Base-by-base conservation (phyloP, 1,140 invertebrate genomes). In the Eriosoma lanigerum region DNA sequence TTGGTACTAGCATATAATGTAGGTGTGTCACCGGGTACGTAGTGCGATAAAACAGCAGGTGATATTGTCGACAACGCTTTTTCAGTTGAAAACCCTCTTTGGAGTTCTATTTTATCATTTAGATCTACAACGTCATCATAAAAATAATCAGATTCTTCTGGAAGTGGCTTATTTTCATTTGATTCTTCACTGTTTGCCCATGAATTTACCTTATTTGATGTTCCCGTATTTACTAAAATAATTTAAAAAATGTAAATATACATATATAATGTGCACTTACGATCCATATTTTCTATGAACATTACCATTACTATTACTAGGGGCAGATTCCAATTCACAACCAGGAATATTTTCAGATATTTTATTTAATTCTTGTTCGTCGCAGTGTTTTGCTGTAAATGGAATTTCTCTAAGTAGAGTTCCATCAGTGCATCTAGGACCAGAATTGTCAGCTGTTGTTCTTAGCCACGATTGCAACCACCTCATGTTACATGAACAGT, bases 381-480 rank as follows among this genome's bases (percentile, higher is more conserved):
- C 80, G 83, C 93, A 94, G 48, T 93, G 90, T 68, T 89, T 88
- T 81, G 89, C 87, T 4, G 90, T 90, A 70, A 94, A 88, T 66
- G 91, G 88, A 80, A 92, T 89, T 80, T 92, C 90, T 82, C 90
- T 89, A 1, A 94, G 88, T 0, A 92, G 87, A 13, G 89, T 90
- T 1, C 93, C 93, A 84, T 94, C 92, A 15, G 89, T 88, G 85
- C 93, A 94, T 84, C 89, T 89, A 19, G 93, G 93, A 17, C 92
- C 92, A 21, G 90, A 90, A 26, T 50, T 44, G 17, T 82, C 78
- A 21, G 82, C 82, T 19, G 92, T 91, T 9, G 91, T 89, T 82
- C 91, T 89, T 15, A 94, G 84, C 93, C 93, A 95, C n/a, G 91
- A 90, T 83, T 92, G 89, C 1, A 95, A 85, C 93, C 94, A 95